Evolutionary conservation across 2,888 invertebrate genomes (phyloP).

Genomic region (Drosophila kanekoi): DNA sequence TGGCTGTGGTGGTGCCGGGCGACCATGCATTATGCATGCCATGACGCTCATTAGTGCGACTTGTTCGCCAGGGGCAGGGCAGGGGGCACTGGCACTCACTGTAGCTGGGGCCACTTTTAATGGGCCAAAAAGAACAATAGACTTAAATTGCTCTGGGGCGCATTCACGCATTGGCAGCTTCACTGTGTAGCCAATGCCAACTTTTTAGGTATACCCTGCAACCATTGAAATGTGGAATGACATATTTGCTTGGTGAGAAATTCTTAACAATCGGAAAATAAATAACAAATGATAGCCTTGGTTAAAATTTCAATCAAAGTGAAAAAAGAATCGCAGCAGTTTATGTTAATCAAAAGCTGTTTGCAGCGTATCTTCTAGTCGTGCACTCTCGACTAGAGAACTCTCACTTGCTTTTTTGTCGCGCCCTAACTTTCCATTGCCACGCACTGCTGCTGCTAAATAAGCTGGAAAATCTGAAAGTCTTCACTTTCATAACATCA

Average conservation of each 20-base stretch:
- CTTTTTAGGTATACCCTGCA: not conserved
- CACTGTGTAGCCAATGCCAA: conserved; percentile 37
- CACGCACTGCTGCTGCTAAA: conserved; percentile 52
- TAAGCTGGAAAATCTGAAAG: conserved; percentile 54
- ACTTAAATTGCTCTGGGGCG: conserved; percentile 55
- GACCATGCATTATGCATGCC: conserved; percentile 74
- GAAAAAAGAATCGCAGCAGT: too few species aligned
- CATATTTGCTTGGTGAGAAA: too few species aligned
- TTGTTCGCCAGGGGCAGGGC: conserved; percentile 33
- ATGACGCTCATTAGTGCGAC: conserved; percentile 72
- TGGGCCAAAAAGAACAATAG: conserved; percentile 73
- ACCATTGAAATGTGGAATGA: too few species aligned
- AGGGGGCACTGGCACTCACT: not conserved
- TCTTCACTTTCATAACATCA: conserved; percentile 53
- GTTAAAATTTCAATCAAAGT: too few species aligned
- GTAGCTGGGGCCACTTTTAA: conserved; percentile 42
- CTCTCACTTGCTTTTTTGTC: not conserved
- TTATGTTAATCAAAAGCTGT: not conserved
- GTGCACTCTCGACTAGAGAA: not conserved
- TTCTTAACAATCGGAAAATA: too few species aligned
- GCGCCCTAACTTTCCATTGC: conserved; percentile 41
- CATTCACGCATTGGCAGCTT: conserved; percentile 32
- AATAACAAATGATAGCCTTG: too few species aligned
- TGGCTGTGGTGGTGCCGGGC: conserved; percentile 26
- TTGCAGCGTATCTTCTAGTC: not conserved